These are phyloP conservation scores for Oxystoma pomonae DNA, from an alignment of 2,888 invertebrate species.

Conservation along the genomic window DNA sequence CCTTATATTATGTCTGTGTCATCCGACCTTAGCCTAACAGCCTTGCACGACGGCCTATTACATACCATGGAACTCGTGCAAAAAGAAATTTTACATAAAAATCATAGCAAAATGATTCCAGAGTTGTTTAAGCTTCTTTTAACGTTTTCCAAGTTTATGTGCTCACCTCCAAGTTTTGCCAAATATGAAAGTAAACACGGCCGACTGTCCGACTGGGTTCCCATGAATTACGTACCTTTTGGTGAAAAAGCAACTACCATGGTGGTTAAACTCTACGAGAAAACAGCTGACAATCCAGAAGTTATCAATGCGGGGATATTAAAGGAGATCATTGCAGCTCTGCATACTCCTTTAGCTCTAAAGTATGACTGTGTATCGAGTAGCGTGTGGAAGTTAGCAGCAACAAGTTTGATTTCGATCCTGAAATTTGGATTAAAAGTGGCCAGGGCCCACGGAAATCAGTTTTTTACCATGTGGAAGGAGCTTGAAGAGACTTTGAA, in stretches of 20 bases:
- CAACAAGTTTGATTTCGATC: constrained; percentile 70
- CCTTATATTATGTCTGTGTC: constrained; percentile 70
- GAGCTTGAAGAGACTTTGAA: constrained; percentile 82
- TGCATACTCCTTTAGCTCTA: constrained; percentile 70
- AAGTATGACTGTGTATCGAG: constrained; percentile 79
- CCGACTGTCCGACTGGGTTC: constrained; percentile 65
- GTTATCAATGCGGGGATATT: constrained; percentile 70
- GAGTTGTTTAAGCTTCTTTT: constrained; percentile 64
- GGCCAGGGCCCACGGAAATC: constrained; percentile 72
- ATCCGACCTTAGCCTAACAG: constrained; percentile 75
- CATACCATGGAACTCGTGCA: constrained; percentile 86
- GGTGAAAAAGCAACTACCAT: constrained; percentile 75
- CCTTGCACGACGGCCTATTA: constrained; percentile 78
- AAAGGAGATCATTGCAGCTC: constrained; percentile 60
- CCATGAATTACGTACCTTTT: constrained; percentile 82
- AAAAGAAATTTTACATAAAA: constrained; percentile 62
- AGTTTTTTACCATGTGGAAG: constrained; percentile 78
- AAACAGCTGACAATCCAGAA: constrained; percentile 64
- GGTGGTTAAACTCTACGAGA: constrained; percentile 70
- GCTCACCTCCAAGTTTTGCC: constrained; percentile 59
- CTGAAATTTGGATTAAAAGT: constrained; percentile 83
- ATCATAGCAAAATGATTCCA: constrained; percentile 59
- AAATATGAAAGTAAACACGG: constrained; percentile 50
- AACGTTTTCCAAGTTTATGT: constrained; percentile 65
- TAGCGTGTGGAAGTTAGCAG: constrained; percentile 79